Conservation (phyloP, 2,113 vertebrate species). For the Pteropus alecto region DNA sequence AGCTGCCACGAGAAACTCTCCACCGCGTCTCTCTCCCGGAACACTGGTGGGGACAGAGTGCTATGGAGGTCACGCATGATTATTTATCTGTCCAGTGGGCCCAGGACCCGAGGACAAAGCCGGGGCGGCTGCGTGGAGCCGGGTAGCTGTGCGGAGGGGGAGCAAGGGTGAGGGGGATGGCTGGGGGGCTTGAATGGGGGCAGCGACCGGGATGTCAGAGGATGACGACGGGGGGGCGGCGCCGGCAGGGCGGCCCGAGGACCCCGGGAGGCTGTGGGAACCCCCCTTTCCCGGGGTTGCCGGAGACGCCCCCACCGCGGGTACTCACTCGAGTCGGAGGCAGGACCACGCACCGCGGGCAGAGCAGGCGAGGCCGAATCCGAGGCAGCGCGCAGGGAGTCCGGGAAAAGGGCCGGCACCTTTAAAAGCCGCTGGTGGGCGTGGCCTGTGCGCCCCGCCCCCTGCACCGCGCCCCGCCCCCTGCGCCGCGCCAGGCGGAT, state of each 20-base stretch:
- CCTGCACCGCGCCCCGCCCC: neutral
- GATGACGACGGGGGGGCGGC: neutral
- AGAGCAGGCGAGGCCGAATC: accelerated
- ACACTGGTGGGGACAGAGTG: neutral
- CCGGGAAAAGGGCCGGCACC: accelerated
- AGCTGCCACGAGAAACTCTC: neutral
- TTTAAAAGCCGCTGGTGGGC: neutral
- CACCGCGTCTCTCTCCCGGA: neutral
- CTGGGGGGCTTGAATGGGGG: no score
- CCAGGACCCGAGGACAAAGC: neutral
- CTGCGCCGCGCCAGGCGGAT: no score
- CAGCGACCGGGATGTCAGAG: neutral
- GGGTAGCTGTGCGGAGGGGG: neutral
- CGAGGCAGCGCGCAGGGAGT: accelerated
- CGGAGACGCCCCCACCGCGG: neutral
- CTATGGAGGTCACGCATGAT: neutral
- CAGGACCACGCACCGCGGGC: neutral
- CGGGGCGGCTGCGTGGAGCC: no score
- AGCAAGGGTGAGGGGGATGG: neutral
- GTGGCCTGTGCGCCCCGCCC: neutral
- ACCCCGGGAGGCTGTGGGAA: neutral
- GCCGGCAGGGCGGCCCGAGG: neutral
- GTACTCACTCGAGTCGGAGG: slow-evolving; percentile 53
- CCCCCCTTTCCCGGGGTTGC: neutral
- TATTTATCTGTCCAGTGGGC: neutral